Evolutionary conservation across 2,888 invertebrate genomes (phyloP).

Genomic region (Ecliptopera silaceata): DNA sequence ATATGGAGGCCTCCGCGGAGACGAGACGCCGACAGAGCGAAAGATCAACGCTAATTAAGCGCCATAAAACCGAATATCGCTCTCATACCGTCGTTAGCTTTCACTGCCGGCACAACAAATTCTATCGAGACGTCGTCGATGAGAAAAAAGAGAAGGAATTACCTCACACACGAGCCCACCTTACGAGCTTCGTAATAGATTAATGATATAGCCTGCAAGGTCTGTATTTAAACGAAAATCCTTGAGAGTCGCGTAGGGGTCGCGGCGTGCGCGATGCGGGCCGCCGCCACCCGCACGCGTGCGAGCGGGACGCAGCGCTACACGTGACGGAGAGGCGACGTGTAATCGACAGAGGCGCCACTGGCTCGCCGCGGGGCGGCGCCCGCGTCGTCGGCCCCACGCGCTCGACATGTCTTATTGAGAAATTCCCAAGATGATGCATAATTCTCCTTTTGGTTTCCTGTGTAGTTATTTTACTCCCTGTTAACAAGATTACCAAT

Average conservation of each 20-base stretch:
- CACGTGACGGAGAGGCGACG: constrained; percentile 38
- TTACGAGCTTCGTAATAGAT: constrained; percentile 73
- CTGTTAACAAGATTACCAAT: constrained; percentile 81
- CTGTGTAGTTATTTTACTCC: constrained; percentile 74
- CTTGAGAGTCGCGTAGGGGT: constrained; percentile 48
- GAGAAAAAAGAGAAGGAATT: constrained; percentile 61
- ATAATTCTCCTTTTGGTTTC: constrained; percentile 77
- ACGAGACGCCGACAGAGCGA: constrained; percentile 64
- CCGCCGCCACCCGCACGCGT: constrained; percentile 61
- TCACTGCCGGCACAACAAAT: constrained; percentile 64
- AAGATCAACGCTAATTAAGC: constrained; percentile 77
- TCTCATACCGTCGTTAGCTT: constrained; percentile 69
- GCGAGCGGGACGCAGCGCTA: constrained; percentile 48
- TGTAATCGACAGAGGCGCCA: constrained; percentile 74
- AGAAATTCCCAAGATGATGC: constrained; percentile 80
- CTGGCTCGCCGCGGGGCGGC: constrained; percentile 72
- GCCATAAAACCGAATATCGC: constrained; percentile 77
- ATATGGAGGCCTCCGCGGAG: constrained; percentile 54
- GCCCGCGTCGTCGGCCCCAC: constrained; percentile 75
- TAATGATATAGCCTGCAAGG: constrained; percentile 77
- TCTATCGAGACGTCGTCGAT: constrained; percentile 48
- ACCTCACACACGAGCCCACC: constrained; percentile 66
- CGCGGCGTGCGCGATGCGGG: constrained; percentile 52
- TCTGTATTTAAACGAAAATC: constrained; percentile 67
- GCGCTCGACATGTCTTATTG: constrained; percentile 76